Percentiles rank a stretch among this genome's conserved stretches.
Conservation (phyloP, 1,140 invertebrate species). For the Penaeus vannamei region DNA sequence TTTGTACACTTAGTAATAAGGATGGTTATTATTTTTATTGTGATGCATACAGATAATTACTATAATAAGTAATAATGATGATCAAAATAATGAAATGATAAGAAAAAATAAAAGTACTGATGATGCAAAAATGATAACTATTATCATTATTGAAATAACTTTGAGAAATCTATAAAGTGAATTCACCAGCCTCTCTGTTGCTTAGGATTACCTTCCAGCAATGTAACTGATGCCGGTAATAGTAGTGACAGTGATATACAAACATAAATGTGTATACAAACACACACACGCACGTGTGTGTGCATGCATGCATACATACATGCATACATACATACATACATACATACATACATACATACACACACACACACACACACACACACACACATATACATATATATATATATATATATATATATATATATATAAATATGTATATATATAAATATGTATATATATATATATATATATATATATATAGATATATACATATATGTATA, state of each 20-base stretch:
- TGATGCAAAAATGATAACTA: too few relatives aligned
- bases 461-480: not conserved
- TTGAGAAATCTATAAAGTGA: conserved; percentile 7
- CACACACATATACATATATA: conserved; percentile 25
- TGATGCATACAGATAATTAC: too few relatives aligned
- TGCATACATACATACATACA: conserved; percentile 30
- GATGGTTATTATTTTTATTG: too few relatives aligned
- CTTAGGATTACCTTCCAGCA: too few relatives aligned
- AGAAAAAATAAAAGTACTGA: too few relatives aligned
- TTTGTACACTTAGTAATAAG: too few relatives aligned
- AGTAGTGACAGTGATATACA: not conserved
- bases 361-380: too few relatives aligned
- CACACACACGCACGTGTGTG: not conserved
- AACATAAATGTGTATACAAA: not conserved
- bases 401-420: conserved; percentile 25
- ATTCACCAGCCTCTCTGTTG: not conserved
- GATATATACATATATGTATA: conserved; percentile 10
- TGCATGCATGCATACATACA: not conserved
- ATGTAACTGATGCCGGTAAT: not conserved
- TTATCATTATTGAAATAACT: too few relatives aligned
- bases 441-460: not conserved
- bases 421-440: not conserved
- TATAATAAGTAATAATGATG: too few relatives aligned
- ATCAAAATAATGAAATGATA: too few relatives aligned
- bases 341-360: conserved; percentile 25